phyloP scores from a whole-genome alignment of 2,888 invertebrate species.

The Tachystola acroxantha region DNA sequence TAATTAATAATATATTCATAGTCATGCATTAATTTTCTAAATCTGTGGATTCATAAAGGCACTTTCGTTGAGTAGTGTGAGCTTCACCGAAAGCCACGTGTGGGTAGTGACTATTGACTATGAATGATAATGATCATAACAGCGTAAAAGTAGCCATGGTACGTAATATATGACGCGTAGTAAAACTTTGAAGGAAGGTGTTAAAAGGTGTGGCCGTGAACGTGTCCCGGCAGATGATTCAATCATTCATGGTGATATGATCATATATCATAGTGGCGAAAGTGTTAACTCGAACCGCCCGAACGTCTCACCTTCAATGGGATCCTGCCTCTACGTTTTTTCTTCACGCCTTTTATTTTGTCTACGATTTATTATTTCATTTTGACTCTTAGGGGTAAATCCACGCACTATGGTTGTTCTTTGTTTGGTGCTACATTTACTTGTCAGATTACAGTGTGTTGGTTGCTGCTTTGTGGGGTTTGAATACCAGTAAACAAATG shows the following conservation, averaged over 20 bases:
- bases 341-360: constrained; percentile 48
- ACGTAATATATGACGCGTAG: constrained; percentile 69
- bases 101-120: constrained; percentile 69
- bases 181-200: constrained; percentile 74
- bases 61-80: constrained; percentile 22
- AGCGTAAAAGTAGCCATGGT: constrained; percentile 70
- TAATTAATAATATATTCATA: no score
- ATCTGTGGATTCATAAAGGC: neutral
- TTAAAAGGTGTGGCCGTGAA: constrained; percentile 67
- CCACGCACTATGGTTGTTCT: constrained; percentile 20
- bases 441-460: constrained; percentile 27
- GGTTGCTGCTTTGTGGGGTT: constrained; percentile 25
- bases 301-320: constrained; percentile 43
- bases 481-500: constrained; percentile 28
- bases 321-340: constrained; percentile 43
- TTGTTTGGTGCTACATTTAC: constrained; percentile 30
- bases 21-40: no score
- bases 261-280: constrained; percentile 72
- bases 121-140: constrained; percentile 74
- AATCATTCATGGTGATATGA: constrained; percentile 73
- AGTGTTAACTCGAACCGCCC: constrained; percentile 58
- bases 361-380: constrained; percentile 48
- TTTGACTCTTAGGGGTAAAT: constrained; percentile 30
- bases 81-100: constrained; percentile 37
- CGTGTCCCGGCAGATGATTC: constrained; percentile 73